Evolutionary conservation across 2,113 vertebrate genomes (phyloP).

Genomic region (Oncorhynchus tshawytscha): DNA sequence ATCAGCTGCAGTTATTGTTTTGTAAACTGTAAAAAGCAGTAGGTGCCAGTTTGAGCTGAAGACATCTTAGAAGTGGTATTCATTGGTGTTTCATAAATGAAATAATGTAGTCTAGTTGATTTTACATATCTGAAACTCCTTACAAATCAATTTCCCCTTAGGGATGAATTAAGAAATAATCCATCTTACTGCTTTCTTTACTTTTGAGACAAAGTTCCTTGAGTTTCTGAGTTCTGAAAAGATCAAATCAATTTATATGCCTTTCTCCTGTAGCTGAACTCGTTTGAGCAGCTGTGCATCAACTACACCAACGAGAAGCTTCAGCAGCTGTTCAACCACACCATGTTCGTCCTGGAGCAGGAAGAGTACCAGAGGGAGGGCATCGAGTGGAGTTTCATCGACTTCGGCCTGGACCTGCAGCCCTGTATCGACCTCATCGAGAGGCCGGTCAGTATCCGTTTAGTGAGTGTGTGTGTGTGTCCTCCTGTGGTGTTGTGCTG

Average conservation of each 20-base stretch:
- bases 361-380: slow-evolving; percentile 98
- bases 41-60: not conserved
- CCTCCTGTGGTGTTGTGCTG: not conserved
- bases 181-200: not conserved
- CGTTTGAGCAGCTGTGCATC: slow-evolving; percentile 98
- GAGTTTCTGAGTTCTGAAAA: not conserved
- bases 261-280: slow-evolving; percentile 82
- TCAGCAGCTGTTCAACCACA: slow-evolving; percentile 99
- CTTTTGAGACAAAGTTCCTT: not conserved
- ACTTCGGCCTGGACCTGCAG: slow-evolving; percentile 95
- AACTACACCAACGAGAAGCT: slow-evolving; percentile 99
- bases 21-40: not conserved
- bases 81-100: too few species aligned
- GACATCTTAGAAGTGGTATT: too few species aligned
- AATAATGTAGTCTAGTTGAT: too few species aligned
- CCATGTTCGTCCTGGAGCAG: slow-evolving; percentile 99
- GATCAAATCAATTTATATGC: not conserved
- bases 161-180: too few species aligned
- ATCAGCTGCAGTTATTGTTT: slow-evolving; percentile 8
- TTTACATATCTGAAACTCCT: too few species aligned
- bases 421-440: slow-evolving; percentile 97
- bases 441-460: slow-evolving; percentile 80
- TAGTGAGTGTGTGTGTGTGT: not conserved
- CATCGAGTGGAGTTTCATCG: slow-evolving; percentile 99
- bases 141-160: too few species aligned